Base-by-base conservation (phyloP, 2,888 invertebrate species). In the Tethea ocularis region DNA sequence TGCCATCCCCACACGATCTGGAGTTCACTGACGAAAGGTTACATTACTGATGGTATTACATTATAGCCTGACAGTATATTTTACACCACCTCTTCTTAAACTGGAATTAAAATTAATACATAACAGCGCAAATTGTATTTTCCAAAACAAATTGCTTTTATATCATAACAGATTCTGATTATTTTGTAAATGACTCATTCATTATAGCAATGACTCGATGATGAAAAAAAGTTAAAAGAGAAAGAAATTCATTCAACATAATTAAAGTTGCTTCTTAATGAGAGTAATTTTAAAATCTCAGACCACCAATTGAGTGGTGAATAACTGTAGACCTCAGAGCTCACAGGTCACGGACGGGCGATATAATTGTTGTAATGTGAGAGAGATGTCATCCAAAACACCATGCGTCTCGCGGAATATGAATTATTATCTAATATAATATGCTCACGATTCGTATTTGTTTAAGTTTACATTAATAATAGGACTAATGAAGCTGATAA, bases 251-350 rank as follows among this genome's bases (percentile, higher is more conserved):
- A 26, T 17, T 29, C 7, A 54, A 29, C 20, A 22, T 54, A 20
- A 62, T 60, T 58, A 60, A 63, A 65, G 72, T 66, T 68, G 61
- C 61, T n/a, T n/a, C n/a, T n/a, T 67, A 71, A 80, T 79, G 75
- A 69, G 63, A 71, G 71, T 69, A 70, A 72, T 77, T 78, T 77
- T 72, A 79, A 87, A 87, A 88, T 87, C 84, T 80, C 75, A 78
- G 80, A 83, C 82, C 83, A 86, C 84, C 87, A 90, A 91, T 90
- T 91, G 85, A 82, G 71, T 84, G 84, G 84, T 85, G 86, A 88
- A 88, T 86, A 83, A 83, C 84, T 83, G 84, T 80, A 84, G 85
- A 79, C 80, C 82, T 76, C 81, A 77, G 85, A 79, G 80, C 82
- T 76, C 81, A 77, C 71, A 78, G 91, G 91, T 90, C 91, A 90